Evolutionary conservation across 2,113 vertebrate genomes (phyloP).

Genomic region (Aegotheles bennettii): DNA sequence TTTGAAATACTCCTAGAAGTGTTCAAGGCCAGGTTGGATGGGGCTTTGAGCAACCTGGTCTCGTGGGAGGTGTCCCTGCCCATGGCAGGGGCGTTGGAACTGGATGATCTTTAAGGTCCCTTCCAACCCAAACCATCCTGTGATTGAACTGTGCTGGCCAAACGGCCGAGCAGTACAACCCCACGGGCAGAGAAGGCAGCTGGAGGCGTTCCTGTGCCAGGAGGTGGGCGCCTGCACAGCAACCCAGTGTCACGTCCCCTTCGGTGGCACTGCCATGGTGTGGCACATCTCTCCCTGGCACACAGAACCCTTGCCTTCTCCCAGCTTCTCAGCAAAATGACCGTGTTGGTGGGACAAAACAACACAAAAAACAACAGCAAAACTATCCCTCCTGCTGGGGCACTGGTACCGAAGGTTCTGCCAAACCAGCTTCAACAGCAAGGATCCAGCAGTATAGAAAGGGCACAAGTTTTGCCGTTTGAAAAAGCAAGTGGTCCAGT

Average conservation of each 20-base stretch:
- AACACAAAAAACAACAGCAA: not conserved
- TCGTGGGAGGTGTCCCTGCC: too few species aligned
- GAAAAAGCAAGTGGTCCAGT: fast-evolving
- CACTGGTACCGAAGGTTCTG: not conserved
- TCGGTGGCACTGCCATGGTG: fast-evolving
- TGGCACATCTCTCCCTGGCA: not conserved
- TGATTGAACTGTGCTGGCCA: too few species aligned
- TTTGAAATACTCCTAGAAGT: too few species aligned
- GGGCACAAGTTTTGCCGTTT: not conserved
- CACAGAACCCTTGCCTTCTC: not conserved
- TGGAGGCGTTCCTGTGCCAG: not conserved
- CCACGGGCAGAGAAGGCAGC: fast-evolving
- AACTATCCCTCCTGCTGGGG: not conserved
- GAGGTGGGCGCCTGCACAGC: not conserved
- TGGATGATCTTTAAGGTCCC: too few species aligned
- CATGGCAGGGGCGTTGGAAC: too few species aligned
- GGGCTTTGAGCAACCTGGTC: too few species aligned
- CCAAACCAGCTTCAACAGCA: not conserved
- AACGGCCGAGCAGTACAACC: fast-evolving
- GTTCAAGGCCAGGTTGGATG: too few species aligned
- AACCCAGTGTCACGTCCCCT: not conserved
- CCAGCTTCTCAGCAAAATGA: not conserved
- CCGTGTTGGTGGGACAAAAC: fast-evolving
- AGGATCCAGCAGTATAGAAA: not conserved
- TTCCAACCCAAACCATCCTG: too few species aligned